Evolutionary conservation across 30 jellyfish, hydroid and myxozoan genomes (phyloP).

Genomic region (Aurelia aurita): DNA sequence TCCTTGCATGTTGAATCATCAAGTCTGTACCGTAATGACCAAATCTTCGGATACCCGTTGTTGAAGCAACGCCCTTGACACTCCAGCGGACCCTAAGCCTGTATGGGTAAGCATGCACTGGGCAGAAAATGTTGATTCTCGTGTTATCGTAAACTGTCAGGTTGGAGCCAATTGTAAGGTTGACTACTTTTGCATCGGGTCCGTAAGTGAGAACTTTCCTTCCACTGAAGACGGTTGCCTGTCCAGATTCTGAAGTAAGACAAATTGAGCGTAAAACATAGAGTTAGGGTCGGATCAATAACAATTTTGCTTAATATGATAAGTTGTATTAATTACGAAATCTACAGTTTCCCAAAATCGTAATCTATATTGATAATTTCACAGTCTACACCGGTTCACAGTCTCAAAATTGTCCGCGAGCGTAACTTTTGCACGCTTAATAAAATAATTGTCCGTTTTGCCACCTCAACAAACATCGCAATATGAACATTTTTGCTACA

Average conservation of each 20-base stretch:
- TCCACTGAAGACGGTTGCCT: slow-evolving; percentile 86
- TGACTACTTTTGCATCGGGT: slow-evolving; percentile 51
- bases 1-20: slow-evolving; percentile 29
- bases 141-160: slow-evolving; percentile 75
- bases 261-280: background rate
- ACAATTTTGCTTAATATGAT: background rate
- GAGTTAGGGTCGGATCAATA: background rate
- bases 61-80: slow-evolving; percentile 19
- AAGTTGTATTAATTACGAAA: no score
- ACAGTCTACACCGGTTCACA: no score
- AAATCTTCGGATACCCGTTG: slow-evolving; percentile 45
- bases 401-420: no score
- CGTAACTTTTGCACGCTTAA: no score
- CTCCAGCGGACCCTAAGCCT: slow-evolving; percentile 68
- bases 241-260: slow-evolving; percentile 60
- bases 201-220: slow-evolving; percentile 22
- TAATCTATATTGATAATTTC: no score
- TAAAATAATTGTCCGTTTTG: no score
- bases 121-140: slow-evolving; percentile 63
- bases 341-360: no score
- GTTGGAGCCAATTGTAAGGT: slow-evolving; percentile 81
- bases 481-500: no score
- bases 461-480: no score
- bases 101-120: slow-evolving; percentile 67
- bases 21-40: slow-evolving; percentile 61